Evolutionary conservation across 2,797 vertebrate species (phyloP), one percentile per base, ranked within the genome.

Genomic region (Serranus cabrilla): DNA sequence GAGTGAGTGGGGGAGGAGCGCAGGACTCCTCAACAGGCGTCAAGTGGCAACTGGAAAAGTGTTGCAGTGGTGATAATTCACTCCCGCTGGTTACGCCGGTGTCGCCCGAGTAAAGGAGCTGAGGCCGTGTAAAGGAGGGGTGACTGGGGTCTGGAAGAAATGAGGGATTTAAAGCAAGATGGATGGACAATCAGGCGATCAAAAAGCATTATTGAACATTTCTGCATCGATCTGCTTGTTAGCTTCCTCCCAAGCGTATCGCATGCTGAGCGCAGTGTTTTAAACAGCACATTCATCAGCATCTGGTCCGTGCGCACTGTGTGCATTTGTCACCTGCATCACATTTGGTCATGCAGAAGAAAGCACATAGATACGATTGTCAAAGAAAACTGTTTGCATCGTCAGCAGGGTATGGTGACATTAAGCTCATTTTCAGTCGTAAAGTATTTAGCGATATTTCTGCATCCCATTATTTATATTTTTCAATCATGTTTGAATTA

Each of bases 141-240:
- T 5, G 20, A 21, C 0, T 21, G 9, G 47, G 39, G 55, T 8
- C 39, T 6, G 27, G 12, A 52, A 20, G 45, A 14, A 45, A 39
- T 57, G 58, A n/a, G 21, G 60, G 49, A 20, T 43, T 37, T 11
- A 56, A 42, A 46, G 49, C 12, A 34, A 62, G 51, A 71, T 11
- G 34, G 40, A 76, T 18, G 75, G 27, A 49, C 18, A 31, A 62
- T 50, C 39, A 39, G 72, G 60, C 73, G 68, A 86, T 85, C 73
- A 72, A 62, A 78, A 57, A 46, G 60, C 57, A 2, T 67, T 57
- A 74, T 64, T 37, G 62, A 64, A 55, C 58, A 50, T 59, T 37
- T 66, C 18, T 51, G 14, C 61, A 83, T 71, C 1, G 70, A 85
- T 43, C 66, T 70, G 65, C 80, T 64, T n/a, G 64, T 85, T 76